Evolutionary conservation across 1,140 invertebrate species (phyloP), one percentile per base, ranked within the genome.

Genomic region (Hestina assimilis): DNA sequence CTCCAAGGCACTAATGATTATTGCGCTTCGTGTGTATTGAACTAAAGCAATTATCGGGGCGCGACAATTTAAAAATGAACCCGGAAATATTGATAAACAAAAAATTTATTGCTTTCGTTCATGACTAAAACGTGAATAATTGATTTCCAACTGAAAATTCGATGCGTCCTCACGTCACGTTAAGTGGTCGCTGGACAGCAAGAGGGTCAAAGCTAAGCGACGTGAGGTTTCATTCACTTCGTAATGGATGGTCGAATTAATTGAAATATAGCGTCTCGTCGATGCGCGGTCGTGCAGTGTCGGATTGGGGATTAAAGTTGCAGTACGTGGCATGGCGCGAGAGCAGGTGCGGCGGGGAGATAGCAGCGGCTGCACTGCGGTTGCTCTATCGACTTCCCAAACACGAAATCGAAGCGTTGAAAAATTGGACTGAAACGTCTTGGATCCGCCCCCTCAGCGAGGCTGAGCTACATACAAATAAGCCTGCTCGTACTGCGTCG

Each of bases 401-500:
- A 81, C 82, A 83, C 77, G 77, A 63, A 79, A 67, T 59, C 74
- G 72, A 83, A 83, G 63, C 75, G 70, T 76, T 87, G 79, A 87
- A 87, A 85, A 87, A 87, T 85, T 84, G 75, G 78, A 66, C 70
- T 56, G 72, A 83, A n/a, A 72, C 72, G 79, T 83, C 80, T 87
- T 72, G 67, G 64, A 71, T 59, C 69, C 80, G 72, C 74, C 72
- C 72, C 72, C 69, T 65, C 73, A 60, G 66, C 65, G 64, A 53
- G 69, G 53, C 72, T 64, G 72, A 78, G 66, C 59, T 66, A 85
- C 80, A 79, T 87, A 85, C 79, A 85, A 83, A 87, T 85, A 69
- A 84, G 73, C 54, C 38, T 35, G 52, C 38, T 38, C 63, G 41
- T 43, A 51, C 53, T 52, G 45, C 43, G 60, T 28, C 54, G 63